Evolutionary conservation across 2,888 invertebrate species (phyloP).

Genomic region (Leptopilina syphax): DNA sequence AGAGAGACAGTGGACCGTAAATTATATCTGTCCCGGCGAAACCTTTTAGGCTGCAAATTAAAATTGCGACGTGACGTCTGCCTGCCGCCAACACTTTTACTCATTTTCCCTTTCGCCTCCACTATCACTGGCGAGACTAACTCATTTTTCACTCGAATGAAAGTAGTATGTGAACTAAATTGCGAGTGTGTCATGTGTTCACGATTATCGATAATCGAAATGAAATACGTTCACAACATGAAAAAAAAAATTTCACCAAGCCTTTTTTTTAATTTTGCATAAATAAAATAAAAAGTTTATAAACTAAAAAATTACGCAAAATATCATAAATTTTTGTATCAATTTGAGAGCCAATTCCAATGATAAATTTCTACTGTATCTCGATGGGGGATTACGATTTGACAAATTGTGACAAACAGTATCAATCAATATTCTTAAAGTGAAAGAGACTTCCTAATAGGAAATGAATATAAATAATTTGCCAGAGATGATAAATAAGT

Average conservation of each 20-base stretch:
- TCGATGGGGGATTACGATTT: neutral
- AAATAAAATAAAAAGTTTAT: neutral
- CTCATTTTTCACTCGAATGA: slow-evolving; percentile 35
- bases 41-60: slow-evolving; percentile 41
- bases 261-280: slow-evolving; percentile 6
- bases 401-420: neutral
- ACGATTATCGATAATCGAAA: slow-evolving; percentile 18
- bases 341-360: neutral
- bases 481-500: too few species aligned
- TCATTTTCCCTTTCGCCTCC: slow-evolving; percentile 17
- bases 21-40: slow-evolving; percentile 37
- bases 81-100: slow-evolving; percentile 35
- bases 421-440: neutral
- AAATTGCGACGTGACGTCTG: slow-evolving; percentile 42
- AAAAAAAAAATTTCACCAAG: too few species aligned
- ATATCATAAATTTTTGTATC: neutral
- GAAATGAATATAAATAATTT: too few species aligned
- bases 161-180: slow-evolving; percentile 32
- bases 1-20: slow-evolving; percentile 25
- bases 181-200: slow-evolving; percentile 2
- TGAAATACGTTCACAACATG: neutral
- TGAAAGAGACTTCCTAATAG: too few species aligned
- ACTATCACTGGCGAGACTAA: slow-evolving; percentile 37
- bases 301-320: neutral
- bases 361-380: neutral